Base-by-base conservation (phyloP, 2,888 invertebrate species). In the Bellardia bayeri region DNA sequence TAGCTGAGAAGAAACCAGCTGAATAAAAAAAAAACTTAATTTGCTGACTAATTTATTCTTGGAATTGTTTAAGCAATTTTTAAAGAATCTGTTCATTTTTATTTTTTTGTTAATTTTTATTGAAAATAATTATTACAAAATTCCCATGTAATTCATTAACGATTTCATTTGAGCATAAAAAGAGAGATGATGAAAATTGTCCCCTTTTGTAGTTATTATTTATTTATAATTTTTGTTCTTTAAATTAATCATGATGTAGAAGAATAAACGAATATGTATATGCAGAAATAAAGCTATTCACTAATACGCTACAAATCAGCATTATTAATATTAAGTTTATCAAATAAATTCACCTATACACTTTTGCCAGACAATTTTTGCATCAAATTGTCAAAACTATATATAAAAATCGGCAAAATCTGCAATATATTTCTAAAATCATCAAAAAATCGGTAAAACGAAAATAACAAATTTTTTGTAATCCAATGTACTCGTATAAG, bases 111-210 rank as follows among this genome's bases (percentile, higher is more conserved):
- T 63, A 58, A 51, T 69, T 66, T 54, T 75, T 56, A 75, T 86
- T 75, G 37, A 78, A 76, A 61, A 63, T 58, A 76, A 76, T 84
- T 87, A 76, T 72, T 81, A 86, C 76, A 87, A 78, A 78, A 78
- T 82, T 72, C 81, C 61, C 83, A 74, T 87, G 81, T 87, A 87
- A 87, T 82, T 84, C 63, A 83, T 84, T 84, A 87, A 87, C 68
- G 72, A 81, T 74, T 81, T 78, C 42, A 78, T 80, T 80, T 68
- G 6, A 45, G 69, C 40, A 71, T 56, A 54, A 75, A 56, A 7
- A 49, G 37, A 56, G 9, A 56, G 63, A 64, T 45, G 13, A 56
- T 58, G 71, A 76, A 78, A 79, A 16, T n/a, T 75, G 72, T 54
- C 33, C 49, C 68, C 72, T 30, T 4, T 33, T 68, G 37, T 9